A percentile compares a stretch with the other conserved stretches of the same genome.
Evolutionary conservation across 2,888 invertebrate species (phyloP).

Genomic region (Eurois occulta): DNA sequence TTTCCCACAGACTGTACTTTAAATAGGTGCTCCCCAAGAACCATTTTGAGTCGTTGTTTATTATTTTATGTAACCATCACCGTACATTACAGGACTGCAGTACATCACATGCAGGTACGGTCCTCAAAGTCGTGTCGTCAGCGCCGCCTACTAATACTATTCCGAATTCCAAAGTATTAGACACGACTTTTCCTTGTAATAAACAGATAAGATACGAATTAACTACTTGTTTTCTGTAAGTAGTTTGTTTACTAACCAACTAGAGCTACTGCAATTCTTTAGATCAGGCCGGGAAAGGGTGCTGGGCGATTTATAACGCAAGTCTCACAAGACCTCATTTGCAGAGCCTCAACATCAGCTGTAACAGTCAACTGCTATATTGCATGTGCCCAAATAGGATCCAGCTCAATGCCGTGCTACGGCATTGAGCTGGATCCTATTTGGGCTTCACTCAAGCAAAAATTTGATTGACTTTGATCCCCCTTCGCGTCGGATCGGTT

Average conservation of each 20-base stretch:
- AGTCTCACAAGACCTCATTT: not conserved
- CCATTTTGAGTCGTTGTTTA: not conserved
- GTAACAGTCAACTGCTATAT: too few relatives aligned
- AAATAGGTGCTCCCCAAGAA: not conserved
- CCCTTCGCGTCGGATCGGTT: not conserved
- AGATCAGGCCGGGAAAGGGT: not conserved
- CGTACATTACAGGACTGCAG: not conserved
- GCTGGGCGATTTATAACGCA: too few relatives aligned
- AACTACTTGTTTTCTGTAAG: conserved; percentile 22
- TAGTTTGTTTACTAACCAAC: conserved; percentile 25
- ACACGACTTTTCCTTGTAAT: conserved; percentile 4
- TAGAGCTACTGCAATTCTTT: not conserved
- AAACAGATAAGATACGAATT: conserved; percentile 35
- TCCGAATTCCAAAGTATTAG: conserved; percentile 21
- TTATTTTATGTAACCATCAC: not conserved
- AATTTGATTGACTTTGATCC: not conserved
- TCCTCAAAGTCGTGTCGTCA: not conserved
- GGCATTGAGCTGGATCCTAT: not conserved
- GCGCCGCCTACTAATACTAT: not conserved
- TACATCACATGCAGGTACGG: not conserved
- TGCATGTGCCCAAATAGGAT: too few relatives aligned
- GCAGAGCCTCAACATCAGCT: not conserved
- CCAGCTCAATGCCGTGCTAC: too few relatives aligned
- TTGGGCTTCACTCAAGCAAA: too few relatives aligned
- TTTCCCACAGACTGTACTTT: not conserved